A percentile compares a stretch with the other conserved stretches of the same genome.
Conservation (phyloP, 2,888 invertebrate species). For the Xiphydria camelus region DNA sequence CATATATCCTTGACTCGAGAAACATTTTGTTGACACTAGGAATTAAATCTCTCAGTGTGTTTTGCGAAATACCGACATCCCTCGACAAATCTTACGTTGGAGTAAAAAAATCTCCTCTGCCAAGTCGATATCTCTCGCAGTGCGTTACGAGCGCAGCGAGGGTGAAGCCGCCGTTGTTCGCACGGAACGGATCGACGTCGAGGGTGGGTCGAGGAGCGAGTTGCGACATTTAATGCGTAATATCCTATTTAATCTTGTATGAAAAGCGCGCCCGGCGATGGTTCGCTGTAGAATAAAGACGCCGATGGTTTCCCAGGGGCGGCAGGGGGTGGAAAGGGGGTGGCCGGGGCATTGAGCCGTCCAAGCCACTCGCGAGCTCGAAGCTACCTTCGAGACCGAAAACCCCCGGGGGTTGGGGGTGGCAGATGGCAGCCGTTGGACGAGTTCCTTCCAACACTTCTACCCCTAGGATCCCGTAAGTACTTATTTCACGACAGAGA, state of each 20-base stretch:
- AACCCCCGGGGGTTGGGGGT: conserved; percentile 44
- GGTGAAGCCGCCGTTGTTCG: too few species aligned
- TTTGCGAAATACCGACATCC: too few species aligned
- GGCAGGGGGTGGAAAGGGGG: conserved; percentile 15
- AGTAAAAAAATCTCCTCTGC: too few species aligned
- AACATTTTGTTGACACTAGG: too few species aligned
- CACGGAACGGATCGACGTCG: neutral
- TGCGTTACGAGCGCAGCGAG: too few species aligned
- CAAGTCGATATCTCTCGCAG: too few species aligned
- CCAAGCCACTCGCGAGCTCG: conserved; percentile 48
- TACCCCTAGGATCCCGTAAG: conserved; percentile 16
- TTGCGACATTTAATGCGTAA: conserved; percentile 53
- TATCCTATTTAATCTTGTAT: conserved; percentile 54
- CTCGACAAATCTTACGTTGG: too few species aligned
- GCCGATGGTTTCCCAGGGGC: conserved; percentile 16
- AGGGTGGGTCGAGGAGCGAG: neutral
- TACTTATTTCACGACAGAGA: conserved; percentile 18
- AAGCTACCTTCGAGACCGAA: conserved; percentile 32
- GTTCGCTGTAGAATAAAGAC: conserved; percentile 45
- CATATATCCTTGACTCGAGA: too few species aligned
- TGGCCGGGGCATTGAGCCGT: conserved; percentile 48
- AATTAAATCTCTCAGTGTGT: too few species aligned
- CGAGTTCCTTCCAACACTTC: conserved; percentile 42
- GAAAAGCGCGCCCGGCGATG: conserved; percentile 47
- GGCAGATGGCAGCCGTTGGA: conserved; percentile 50